Percentiles rank a stretch among this genome's conserved stretches.
These are phyloP conservation scores for Acutogordius australiensis DNA, from an alignment of 2,888 invertebrate species.

Conservation along the genomic window DNA sequence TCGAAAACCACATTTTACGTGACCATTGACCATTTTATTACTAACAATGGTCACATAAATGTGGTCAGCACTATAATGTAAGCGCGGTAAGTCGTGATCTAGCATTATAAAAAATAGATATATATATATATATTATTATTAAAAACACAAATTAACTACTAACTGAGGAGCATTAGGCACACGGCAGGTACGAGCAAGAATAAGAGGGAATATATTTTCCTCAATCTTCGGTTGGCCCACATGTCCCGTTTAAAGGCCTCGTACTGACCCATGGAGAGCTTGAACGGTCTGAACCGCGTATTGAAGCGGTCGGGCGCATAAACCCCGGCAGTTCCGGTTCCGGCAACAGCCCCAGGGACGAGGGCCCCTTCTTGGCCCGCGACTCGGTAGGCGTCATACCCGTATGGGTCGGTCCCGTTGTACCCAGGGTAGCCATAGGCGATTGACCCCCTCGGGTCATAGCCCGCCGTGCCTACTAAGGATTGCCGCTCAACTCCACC, in stretches of 20 bases:
- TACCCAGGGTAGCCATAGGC: background rate
- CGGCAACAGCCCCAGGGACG: too few relatives aligned
- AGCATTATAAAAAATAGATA: too few relatives aligned
- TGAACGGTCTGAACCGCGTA: background rate
- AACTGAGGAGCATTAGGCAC: background rate
- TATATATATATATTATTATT: too few relatives aligned
- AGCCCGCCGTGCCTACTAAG: background rate
- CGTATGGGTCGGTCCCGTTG: background rate
- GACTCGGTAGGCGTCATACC: background rate
- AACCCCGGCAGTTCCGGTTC: too few relatives aligned
- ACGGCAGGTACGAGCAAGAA: background rate
- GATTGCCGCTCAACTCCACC: background rate
- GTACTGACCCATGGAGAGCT: background rate
- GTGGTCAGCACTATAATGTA: too few relatives aligned
- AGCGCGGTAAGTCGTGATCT: too few relatives aligned
- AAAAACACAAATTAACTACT: too few relatives aligned
- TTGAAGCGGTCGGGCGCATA: too few relatives aligned
- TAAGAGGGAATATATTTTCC: background rate
- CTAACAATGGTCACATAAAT: too few relatives aligned
- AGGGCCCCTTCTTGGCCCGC: too few relatives aligned
- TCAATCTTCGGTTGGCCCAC: background rate
- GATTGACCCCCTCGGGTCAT: background rate
- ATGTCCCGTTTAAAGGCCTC: background rate
- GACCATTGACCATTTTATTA: too few relatives aligned
- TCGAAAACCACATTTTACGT: too few relatives aligned